Evolutionary conservation across 2,797 vertebrate species (phyloP), one percentile per base, ranked within the genome.

Genomic region (Protosalanx chinensis): DNA sequence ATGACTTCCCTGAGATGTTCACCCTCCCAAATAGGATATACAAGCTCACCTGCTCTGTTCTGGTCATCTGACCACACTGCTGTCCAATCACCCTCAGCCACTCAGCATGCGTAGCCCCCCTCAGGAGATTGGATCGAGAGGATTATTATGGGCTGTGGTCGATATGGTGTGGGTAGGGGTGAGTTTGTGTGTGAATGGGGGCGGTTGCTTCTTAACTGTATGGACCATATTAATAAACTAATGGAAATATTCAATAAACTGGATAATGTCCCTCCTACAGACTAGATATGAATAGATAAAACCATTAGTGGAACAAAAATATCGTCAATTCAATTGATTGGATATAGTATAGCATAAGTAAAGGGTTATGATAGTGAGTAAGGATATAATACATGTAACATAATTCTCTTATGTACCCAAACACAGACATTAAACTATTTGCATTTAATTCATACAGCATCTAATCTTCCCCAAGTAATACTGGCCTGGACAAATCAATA

Each of bases 41-140:
- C 70, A 79, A 82, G 84, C 84, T 87, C 76, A 75, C 61, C 71
- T 67, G 64, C 77, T 7, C 71, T 78, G 72, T 70, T 82, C 80
- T 76, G 84, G 86, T 89, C 85, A 85, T 85, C 78, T 77, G 3
- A 32, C 20, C 58, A 71, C 71, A 74, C 72, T 84, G 84, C 85
- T 76, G 81, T 74, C 78, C 18, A n/a, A 10, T 5, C 82, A 82
- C 79, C 84, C 81, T 85, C 82, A 84, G 79, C 73, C 79, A 33
- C 67, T 1, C 79, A 82, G 74, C 81, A 67, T 67, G 61, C 82
- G 82, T 27, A 86, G 68, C 18, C 51, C 80, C 72, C 81, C 76
- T 84, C 84, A 88, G 88, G 83, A 85, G 85, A 88, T 87, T 84
- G 81, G 73, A 81, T 75, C 84, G 87, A 86, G 86, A 88, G 83